These are phyloP conservation scores for Chaetura pelagica DNA, from an alignment of 2,113 vertebrate genomes.

Conservation along the genomic window DNA sequence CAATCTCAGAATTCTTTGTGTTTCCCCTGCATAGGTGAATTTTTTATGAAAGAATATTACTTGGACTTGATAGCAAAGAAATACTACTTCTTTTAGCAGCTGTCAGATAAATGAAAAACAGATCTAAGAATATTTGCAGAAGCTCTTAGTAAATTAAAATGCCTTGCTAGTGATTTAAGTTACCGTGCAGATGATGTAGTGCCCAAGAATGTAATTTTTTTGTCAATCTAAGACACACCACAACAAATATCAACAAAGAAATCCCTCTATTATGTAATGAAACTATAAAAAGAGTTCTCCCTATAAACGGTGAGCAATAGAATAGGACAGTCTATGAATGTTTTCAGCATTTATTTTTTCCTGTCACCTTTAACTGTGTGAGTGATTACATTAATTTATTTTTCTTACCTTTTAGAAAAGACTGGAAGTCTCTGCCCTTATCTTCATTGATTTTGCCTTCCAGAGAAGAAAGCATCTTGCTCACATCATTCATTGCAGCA, in stretches of 20 bases:
- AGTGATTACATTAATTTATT: slow-evolving; percentile 66
- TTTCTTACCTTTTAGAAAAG: slow-evolving; percentile 81
- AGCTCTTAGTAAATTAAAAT: not conserved
- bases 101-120: not conserved
- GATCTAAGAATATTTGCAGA: not conserved
- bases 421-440: slow-evolving; percentile 69
- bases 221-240: not conserved
- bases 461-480: slow-evolving; percentile 69
- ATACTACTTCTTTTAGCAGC: not conserved
- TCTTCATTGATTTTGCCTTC: slow-evolving; percentile 80
- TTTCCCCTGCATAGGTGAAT: not conserved
- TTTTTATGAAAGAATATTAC: not conserved
- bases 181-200: not conserved
- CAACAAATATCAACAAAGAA: not conserved
- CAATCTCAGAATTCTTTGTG: not conserved
- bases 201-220: not conserved
- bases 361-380: slow-evolving; percentile 14
- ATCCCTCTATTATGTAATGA: not conserved
- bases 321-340: not conserved
- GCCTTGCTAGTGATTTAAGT: not conserved
- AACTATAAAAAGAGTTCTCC: not conserved
- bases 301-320: not conserved
- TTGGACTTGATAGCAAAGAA: not conserved
- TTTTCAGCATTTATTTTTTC: not conserved
- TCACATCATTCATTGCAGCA: slow-evolving; percentile 64